A percentile compares a stretch with the other conserved stretches of the same genome.
phyloP scores from a whole-genome alignment of 2,888 invertebrate genomes.

The Drosophila formosana region DNA sequence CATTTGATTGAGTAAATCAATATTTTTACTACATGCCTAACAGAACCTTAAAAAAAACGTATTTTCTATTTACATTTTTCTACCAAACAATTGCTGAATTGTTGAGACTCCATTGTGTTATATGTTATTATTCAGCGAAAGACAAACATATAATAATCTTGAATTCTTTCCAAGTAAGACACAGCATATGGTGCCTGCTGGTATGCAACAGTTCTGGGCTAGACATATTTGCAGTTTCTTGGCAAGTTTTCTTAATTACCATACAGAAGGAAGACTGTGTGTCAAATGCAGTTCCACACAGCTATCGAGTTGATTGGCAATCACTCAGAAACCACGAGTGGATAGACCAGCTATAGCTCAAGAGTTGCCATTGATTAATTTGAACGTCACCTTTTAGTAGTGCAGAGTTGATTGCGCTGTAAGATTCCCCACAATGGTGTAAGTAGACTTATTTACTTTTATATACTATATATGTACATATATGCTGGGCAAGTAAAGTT shows the following conservation, averaged over 20 bases:
- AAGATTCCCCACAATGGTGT: not conserved
- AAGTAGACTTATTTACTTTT: not conserved
- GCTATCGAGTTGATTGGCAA: slow-evolving; percentile 15
- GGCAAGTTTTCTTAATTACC: not conserved
- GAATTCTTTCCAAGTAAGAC: no score
- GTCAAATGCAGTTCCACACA: not conserved
- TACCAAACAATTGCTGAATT: no score
- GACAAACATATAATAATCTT: no score
- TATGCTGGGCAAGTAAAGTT: not conserved
- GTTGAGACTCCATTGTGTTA: no score
- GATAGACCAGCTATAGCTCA: slow-evolving; percentile 1
- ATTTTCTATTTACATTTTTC: no score
- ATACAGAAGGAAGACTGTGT: not conserved
- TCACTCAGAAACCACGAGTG: slow-evolving; percentile 9
- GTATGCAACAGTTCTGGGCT: not conserved
- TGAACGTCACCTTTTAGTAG: slow-evolving; percentile 8
- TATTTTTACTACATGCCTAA: no score
- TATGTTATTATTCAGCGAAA: no score
- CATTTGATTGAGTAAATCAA: no score
- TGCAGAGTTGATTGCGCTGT: slow-evolving; percentile 4
- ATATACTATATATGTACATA: not conserved
- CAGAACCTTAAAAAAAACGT: no score
- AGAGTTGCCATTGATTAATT: slow-evolving; percentile 11
- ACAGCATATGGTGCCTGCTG: not conserved
- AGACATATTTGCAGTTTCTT: not conserved